These are phyloP conservation scores for Ophiodon elongatus DNA, from an alignment of 2,113 vertebrate genomes.

Conservation along the genomic window DNA sequence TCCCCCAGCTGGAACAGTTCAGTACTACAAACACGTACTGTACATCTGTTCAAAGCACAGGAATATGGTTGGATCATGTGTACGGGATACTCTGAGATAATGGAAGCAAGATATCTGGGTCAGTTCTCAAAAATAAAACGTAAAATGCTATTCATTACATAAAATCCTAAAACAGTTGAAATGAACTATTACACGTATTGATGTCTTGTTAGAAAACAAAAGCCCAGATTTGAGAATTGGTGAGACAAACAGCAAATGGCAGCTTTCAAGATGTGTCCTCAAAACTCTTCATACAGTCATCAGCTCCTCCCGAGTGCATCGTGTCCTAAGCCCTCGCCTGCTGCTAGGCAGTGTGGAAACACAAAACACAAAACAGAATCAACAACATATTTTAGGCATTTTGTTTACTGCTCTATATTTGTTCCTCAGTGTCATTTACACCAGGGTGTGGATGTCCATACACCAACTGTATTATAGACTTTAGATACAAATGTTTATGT, in stretches of 20 bases:
- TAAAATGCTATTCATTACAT: not conserved
- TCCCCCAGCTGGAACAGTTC: constrained; percentile 55
- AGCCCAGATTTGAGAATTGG: not conserved
- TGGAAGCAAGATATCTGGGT: not conserved
- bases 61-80: not conserved
- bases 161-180: not conserved
- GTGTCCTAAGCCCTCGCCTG: not conserved
- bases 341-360: not conserved
- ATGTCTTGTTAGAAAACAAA: not conserved
- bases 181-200: not conserved
- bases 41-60: not conserved
- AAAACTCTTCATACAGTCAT: not conserved
- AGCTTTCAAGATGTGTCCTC: not conserved
- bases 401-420: not conserved
- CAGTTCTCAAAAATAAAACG: not conserved
- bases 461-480: not conserved
- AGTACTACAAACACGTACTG: constrained; percentile 35
- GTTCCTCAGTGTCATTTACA: not conserved
- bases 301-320: not conserved
- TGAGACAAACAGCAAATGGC: not conserved
- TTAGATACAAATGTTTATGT: not conserved
- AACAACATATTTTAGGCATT: not conserved
- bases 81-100: not conserved
- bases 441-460: not conserved
- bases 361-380: not conserved